Conservation (phyloP, 2,888 invertebrate species). For the Periphyllus acericola region DNA sequence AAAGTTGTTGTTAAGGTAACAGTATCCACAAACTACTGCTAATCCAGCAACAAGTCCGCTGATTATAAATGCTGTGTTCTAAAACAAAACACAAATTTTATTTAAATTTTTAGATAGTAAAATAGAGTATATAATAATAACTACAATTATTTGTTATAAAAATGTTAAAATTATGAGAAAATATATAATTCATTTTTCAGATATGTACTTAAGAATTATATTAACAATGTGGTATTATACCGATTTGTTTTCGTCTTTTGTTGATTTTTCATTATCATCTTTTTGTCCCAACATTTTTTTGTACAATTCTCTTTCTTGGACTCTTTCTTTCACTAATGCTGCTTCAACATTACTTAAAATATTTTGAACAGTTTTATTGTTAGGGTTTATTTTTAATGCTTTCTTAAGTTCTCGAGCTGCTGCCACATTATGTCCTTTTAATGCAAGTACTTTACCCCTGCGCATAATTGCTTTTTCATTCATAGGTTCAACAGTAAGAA, state of each 20-base stretch:
- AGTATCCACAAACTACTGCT: slow-evolving; percentile 52
- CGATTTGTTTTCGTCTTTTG: slow-evolving; percentile 47
- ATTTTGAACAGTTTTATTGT: slow-evolving; percentile 72
- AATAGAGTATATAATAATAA: not conserved
- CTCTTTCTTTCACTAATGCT: slow-evolving; percentile 72
- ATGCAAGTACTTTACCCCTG: slow-evolving; percentile 78
- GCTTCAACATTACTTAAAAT: slow-evolving; percentile 72
- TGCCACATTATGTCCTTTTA: slow-evolving; percentile 76
- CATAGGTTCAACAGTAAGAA: slow-evolving; percentile 83
- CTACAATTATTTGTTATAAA: not conserved
- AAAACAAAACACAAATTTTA: slow-evolving; percentile 27
- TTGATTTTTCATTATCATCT: slow-evolving; percentile 59
- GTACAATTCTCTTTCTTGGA: slow-evolving; percentile 75
- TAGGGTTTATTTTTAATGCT: slow-evolving; percentile 75
- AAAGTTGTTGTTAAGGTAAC: slow-evolving; percentile 45
- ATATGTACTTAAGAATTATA: not conserved
- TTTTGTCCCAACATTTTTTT: slow-evolving; percentile 74
- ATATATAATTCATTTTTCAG: too few relatives aligned
- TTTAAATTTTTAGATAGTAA: not conserved
- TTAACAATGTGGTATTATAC: not conserved
- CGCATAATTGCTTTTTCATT: slow-evolving; percentile 92
- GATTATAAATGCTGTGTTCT: slow-evolving; percentile 40
- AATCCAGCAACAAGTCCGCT: slow-evolving; percentile 56
- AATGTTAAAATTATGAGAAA: not conserved
- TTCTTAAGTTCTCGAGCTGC: slow-evolving; percentile 76